Percentiles rank a stretch among this genome's conserved stretches.
Evolutionary conservation across 2,797 vertebrate species (phyloP).

Genomic region (Lepus oiostolus): DNA sequence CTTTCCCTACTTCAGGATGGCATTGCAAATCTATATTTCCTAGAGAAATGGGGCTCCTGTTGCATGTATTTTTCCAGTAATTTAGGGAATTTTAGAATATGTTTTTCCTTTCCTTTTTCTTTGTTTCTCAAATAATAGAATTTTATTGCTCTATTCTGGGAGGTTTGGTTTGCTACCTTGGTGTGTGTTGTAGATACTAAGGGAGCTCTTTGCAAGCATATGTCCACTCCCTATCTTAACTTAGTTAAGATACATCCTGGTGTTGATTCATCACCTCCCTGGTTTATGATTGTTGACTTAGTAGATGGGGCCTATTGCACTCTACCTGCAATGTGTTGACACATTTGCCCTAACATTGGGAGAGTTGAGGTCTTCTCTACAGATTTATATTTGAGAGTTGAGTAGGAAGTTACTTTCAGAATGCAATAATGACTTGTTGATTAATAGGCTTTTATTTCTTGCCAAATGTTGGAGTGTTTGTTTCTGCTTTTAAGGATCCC

Average conservation of each 20-base stretch:
- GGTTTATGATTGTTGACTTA: not conserved
- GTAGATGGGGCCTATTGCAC: not conserved
- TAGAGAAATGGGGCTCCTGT: not conserved
- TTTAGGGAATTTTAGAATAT: conserved; percentile 47
- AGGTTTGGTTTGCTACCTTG: conserved; percentile 2
- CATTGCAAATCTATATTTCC: not conserved
- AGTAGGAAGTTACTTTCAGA: conserved; percentile 55
- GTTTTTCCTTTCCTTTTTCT: not conserved
- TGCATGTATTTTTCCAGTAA: not conserved
- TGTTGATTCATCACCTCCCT: not conserved
- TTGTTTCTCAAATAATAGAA: not conserved
- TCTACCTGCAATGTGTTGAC: not conserved
- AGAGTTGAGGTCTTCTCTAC: not conserved
- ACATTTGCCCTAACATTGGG: not conserved
- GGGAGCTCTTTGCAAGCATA: not conserved
- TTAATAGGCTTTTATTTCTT: conserved; percentile 73
- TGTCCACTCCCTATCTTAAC: not conserved
- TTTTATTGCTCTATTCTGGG: not conserved
- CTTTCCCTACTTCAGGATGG: not conserved
- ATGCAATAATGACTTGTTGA: conserved; percentile 67
- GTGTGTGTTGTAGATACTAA: not conserved
- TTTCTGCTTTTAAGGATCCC: conserved; percentile 76
- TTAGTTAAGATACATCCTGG: not conserved
- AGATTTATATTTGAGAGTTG: conserved; percentile 48
- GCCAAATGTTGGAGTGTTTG: conserved; percentile 78